Percentiles rank a stretch among this genome's conserved stretches.
phyloP scores from a whole-genome alignment of 1,140 invertebrate species.

The Akabosia matsudoensis region DNA sequence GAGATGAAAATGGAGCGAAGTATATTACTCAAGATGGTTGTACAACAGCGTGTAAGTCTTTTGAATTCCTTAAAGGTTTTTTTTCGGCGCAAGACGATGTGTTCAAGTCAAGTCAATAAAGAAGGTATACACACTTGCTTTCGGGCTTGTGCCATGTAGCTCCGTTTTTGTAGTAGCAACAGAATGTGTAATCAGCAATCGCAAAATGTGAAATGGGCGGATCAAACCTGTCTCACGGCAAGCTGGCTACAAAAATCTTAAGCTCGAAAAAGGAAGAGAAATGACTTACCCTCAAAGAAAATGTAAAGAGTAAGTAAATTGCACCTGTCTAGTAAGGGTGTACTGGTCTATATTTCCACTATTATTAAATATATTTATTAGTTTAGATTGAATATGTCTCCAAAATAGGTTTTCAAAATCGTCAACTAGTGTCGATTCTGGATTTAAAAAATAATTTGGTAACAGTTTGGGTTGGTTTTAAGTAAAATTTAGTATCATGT shows the following conservation, averaged over 20 bases:
- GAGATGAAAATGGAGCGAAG: background rate
- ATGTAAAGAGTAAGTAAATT: background rate
- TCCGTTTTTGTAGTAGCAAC: background rate
- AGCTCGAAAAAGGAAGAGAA: background rate
- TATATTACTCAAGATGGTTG: too few species aligned
- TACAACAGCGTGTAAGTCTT: too few species aligned
- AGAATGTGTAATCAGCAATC: constrained; percentile 13
- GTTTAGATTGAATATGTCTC: too few species aligned
- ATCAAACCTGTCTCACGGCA: constrained; percentile 16
- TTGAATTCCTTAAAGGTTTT: background rate
- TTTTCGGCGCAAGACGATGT: background rate
- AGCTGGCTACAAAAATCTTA: background rate
- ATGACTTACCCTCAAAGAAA: background rate
- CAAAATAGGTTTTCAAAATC: too few species aligned
- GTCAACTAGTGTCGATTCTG: too few species aligned
- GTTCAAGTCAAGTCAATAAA: background rate
- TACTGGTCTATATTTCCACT: too few species aligned
- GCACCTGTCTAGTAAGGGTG: background rate
- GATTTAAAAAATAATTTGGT: too few species aligned
- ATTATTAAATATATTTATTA: background rate
- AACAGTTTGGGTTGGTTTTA: too few species aligned
- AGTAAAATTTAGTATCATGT: too few species aligned
- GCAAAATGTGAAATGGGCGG: constrained; percentile 22
- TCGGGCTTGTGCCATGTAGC: background rate
- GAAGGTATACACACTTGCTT: background rate